phyloP scores from a whole-genome alignment of 1,140 invertebrate species.

The Dreissena rostriformis region DNA sequence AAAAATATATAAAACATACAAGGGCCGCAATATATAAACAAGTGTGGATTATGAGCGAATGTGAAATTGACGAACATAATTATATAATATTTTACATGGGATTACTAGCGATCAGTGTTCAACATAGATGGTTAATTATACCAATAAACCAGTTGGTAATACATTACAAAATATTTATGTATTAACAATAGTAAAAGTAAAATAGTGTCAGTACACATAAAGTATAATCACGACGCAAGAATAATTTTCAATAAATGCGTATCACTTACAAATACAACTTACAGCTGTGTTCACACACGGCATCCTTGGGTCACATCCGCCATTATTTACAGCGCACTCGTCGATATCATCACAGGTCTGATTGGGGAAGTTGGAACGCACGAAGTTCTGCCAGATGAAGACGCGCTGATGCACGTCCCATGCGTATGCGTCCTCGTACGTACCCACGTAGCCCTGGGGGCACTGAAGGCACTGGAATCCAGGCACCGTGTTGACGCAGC shows the following conservation, averaged over 20 bases:
- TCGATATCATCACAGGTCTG: conserved; percentile 66
- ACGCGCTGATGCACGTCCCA: conserved; percentile 48
- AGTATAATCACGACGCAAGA: no score
- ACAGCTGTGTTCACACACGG: conserved; percentile 66
- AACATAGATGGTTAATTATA: no score
- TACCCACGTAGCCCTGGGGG: conserved; percentile 62
- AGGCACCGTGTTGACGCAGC: conserved; percentile 66
- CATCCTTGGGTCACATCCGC: conserved; percentile 62
- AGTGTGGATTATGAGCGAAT: not conserved
- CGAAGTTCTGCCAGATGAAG: conserved; percentile 49
- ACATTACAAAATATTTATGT: not conserved
- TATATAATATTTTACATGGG: not conserved
- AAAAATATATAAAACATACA: not conserved
- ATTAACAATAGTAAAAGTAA: not conserved
- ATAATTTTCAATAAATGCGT: no score
- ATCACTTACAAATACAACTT: conserved; percentile 10
- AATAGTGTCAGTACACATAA: not conserved
- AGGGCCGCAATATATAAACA: not conserved
- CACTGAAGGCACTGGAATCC: conserved; percentile 68
- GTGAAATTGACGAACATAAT: not conserved
- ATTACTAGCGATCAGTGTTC: not conserved
- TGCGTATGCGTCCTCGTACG: conserved; percentile 65
- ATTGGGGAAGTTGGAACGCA: conserved; percentile 22
- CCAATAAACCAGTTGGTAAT: not conserved
- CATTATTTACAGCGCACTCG: conserved; percentile 65